Conservation (phyloP, 2,888 invertebrate species). For the Macrosiphum euphorbiae region DNA sequence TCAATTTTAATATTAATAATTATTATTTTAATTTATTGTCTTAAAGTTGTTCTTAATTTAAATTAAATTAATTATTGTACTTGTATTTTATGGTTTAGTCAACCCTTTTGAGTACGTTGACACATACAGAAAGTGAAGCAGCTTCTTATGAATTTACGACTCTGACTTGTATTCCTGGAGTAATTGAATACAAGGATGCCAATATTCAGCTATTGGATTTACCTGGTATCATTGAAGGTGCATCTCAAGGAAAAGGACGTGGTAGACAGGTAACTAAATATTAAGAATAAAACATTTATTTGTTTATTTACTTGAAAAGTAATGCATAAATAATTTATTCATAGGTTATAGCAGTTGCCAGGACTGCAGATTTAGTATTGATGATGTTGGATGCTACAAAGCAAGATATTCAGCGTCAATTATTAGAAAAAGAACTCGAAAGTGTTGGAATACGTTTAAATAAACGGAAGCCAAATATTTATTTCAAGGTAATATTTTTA, state of each 20-base stretch:
- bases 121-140: conserved; percentile 96
- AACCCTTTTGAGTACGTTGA: conserved; percentile 93
- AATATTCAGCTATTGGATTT: conserved; percentile 98
- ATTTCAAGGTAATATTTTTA: conserved; percentile 84
- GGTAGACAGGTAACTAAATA: conserved; percentile 79
- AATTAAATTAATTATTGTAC: background rate
- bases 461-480: conserved; percentile 95
- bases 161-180: conserved; percentile 98
- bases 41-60: background rate
- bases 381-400: conserved; percentile 99
- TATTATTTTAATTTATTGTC: background rate
- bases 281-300: background rate
- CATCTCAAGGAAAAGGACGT: conserved; percentile 93
- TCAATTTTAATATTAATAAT: conserved; percentile 19
- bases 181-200: conserved; percentile 98
- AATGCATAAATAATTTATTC: background rate
- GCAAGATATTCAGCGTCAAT: conserved; percentile 92
- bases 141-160: conserved; percentile 99
- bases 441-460: conserved; percentile 98
- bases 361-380: conserved; percentile 96
- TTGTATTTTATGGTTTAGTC: conserved; percentile 75
- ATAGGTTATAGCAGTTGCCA: conserved; percentile 95
- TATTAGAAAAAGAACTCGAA: conserved; percentile 95
- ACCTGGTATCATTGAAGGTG: conserved; percentile 99
- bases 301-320: background rate